These are phyloP conservation scores for Alcedo quadribrachys DNA, from an alignment of 2,797 vertebrate genomes.

Conservation along the genomic window DNA sequence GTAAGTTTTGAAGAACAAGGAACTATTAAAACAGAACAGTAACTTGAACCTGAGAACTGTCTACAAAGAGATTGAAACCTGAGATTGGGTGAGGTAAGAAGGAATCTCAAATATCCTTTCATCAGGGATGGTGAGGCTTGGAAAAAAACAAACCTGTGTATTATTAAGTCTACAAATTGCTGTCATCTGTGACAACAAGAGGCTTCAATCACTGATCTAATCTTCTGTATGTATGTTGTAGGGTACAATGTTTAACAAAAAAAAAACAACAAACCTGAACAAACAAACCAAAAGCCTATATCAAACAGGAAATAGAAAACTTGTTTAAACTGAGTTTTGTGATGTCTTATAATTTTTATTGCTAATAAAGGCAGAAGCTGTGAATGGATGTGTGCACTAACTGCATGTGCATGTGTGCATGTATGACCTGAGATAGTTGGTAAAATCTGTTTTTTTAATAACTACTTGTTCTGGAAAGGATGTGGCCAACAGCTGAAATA, in stretches of 20 bases:
- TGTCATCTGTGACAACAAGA: background rate
- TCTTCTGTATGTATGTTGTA: background rate
- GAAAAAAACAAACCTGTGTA: rapidly evolving
- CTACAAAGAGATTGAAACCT: background rate
- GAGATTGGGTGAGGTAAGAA: background rate
- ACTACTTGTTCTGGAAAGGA: background rate
- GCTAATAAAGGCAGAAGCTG: background rate
- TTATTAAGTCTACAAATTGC: background rate
- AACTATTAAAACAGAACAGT: background rate
- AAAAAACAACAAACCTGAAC: background rate
- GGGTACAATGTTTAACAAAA: background rate
- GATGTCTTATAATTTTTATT: background rate
- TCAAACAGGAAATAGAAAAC: background rate
- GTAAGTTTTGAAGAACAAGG: background rate
- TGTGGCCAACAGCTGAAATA: background rate
- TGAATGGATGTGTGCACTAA: background rate
- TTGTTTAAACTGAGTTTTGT: background rate
- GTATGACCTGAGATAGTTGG: background rate
- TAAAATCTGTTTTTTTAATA: background rate
- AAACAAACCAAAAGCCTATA: background rate
- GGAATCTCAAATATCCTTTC: background rate
- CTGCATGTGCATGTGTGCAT: rapidly evolving
- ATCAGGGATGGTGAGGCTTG: background rate
- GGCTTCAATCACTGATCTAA: rapidly evolving
- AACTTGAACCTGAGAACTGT: rapidly evolving